Conservation (phyloP, 2,113 vertebrate genomes). For the Pseudonaja textilis region DNA sequence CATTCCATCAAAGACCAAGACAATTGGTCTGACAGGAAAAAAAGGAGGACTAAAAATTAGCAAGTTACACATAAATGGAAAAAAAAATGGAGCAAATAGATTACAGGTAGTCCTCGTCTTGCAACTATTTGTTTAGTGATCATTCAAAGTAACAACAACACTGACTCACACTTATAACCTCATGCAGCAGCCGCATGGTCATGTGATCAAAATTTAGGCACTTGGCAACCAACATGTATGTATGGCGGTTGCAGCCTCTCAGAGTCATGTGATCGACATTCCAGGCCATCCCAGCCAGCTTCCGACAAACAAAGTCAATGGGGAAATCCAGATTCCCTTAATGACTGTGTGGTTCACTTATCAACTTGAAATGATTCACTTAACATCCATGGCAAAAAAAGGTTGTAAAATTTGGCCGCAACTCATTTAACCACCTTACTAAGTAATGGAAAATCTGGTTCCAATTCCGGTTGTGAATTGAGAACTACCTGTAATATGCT, state of each 20-base stretch:
- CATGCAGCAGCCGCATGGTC: no score
- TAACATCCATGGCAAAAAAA: background rate
- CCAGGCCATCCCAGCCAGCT: no score
- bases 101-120: background rate
- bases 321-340: no score
- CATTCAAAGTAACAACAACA: no score
- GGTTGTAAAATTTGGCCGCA: background rate
- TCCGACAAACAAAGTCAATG: no score
- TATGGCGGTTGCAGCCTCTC: no score
- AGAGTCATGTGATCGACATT: no score
- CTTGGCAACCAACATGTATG: no score
- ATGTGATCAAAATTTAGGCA: no score
- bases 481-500: background rate
- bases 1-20: background rate
- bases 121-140: no score
- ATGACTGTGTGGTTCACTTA: background rate
- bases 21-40: background rate
- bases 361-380: background rate
- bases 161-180: no score
- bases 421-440: background rate
- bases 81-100: background rate
- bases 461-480: no score
- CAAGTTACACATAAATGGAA: background rate
- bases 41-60: background rate
- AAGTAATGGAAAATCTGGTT: background rate